These are phyloP conservation scores for Leptopilina clavipes DNA, from an alignment of 1,140 invertebrate genomes.

Conservation along the genomic window DNA sequence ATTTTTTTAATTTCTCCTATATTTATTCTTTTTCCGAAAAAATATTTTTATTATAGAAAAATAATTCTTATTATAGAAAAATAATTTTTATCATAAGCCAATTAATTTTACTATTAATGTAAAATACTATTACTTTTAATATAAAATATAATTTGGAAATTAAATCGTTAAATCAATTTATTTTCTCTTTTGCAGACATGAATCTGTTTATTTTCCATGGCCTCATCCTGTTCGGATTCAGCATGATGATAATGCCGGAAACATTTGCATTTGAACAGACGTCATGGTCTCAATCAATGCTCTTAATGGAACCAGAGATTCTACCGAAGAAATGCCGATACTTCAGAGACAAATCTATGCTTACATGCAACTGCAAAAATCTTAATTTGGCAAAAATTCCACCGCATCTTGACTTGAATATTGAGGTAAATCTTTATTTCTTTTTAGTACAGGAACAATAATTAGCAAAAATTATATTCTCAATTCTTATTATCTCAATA, in stretches of 20 bases:
- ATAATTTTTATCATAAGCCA: no score
- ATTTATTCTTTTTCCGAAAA: no score
- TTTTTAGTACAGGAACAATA: no score
- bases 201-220: conserved; percentile 51
- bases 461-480: no score
- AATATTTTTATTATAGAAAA: no score
- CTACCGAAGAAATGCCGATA: conserved; percentile 56
- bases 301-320: conserved; percentile 54
- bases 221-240: conserved; percentile 52
- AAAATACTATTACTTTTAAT: no score
- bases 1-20: no score
- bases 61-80: no score
- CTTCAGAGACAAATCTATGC: conserved; percentile 49
- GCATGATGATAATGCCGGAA: conserved; percentile 38
- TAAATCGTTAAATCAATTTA: conserved; percentile 38
- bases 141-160: no score
- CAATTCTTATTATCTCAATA: no score
- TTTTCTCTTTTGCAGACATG: conserved; percentile 61
- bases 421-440: conserved; percentile 57
- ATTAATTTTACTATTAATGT: no score
- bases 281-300: conserved; percentile 44
- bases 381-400: conserved; percentile 57
- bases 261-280: neutral
- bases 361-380: conserved; percentile 60
- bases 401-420: conserved; percentile 51